phyloP scores from a whole-genome alignment of 2,113 vertebrate species.

The Hymenochirus boettgeri region DNA sequence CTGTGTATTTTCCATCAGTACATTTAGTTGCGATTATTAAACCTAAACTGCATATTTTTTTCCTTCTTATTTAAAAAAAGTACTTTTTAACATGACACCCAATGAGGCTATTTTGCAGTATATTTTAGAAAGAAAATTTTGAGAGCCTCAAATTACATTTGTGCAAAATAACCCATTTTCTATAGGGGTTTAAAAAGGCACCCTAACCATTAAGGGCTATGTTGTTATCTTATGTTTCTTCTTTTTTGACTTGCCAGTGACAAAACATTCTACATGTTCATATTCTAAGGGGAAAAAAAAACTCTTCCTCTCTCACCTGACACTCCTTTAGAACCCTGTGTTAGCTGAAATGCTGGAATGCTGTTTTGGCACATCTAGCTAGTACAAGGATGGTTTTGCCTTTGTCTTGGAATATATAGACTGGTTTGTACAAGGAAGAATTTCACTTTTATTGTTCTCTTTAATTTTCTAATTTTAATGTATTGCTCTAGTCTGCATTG shows the following conservation, averaged over 20 bases:
- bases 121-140: neutral
- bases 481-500: constrained; percentile 34
- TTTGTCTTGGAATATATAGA: neutral
- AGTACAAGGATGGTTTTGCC: neutral
- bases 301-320: too few relatives aligned
- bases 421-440: neutral
- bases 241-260: neutral
- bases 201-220: too few relatives aligned
- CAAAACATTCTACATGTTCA: neutral
- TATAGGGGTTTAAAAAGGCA: neutral
- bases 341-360: neutral
- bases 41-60: neutral
- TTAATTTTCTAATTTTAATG: constrained; percentile 18
- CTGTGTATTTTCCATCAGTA: neutral
- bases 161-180: neutral
- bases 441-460: constrained; percentile 1
- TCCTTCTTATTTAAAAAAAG: neutral
- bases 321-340: neutral
- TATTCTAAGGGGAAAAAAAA: too few relatives aligned
- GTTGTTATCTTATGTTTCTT: neutral
- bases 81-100: neutral
- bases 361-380: neutral
- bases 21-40: neutral
- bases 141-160: neutral
- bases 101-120: neutral